phyloP scores from a whole-genome alignment of 2,113 vertebrate species.

The Propithecus coquereli region DNA sequence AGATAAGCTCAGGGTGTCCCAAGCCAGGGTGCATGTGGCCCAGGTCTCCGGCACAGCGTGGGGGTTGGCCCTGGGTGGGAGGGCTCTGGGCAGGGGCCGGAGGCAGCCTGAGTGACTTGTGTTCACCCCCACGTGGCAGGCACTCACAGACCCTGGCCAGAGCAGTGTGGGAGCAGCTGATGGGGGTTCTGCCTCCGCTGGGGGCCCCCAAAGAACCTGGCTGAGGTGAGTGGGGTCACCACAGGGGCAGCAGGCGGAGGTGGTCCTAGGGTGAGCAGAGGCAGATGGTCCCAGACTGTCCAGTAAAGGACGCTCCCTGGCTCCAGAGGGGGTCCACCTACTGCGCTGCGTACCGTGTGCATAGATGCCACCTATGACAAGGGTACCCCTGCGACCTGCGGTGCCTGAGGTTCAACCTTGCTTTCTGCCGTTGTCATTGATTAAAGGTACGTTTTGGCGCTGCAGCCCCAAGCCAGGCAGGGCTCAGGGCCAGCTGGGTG shows the following conservation, averaged over 20 bases:
- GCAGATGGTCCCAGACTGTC: not conserved
- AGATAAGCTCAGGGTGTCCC: not conserved
- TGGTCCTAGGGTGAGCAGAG: not conserved
- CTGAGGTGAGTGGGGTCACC: not conserved
- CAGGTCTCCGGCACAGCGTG: too few relatives aligned
- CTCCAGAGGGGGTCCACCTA: not conserved
- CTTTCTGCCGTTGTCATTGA: not conserved
- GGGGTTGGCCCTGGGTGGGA: too few relatives aligned
- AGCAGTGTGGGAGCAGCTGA: too few relatives aligned
- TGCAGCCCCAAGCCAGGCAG: not conserved
- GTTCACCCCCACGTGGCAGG: not conserved
- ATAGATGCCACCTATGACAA: not conserved
- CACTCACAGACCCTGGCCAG: fast-evolving
- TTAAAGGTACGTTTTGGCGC: not conserved
- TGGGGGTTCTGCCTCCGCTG: not conserved
- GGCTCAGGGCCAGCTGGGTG: not conserved
- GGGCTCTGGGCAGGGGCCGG: too few relatives aligned
- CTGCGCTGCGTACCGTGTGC: fast-evolving
- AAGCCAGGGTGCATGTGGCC: too few relatives aligned
- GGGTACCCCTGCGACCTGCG: not conserved
- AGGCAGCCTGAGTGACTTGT: not conserved
- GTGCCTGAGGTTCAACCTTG: not conserved
- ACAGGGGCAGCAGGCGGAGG: not conserved
- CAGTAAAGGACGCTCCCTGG: not conserved
- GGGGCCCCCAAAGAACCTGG: not conserved